These are phyloP conservation scores for Hypena proboscidalis DNA, from an alignment of 2,888 invertebrate species.

Conservation along the genomic window DNA sequence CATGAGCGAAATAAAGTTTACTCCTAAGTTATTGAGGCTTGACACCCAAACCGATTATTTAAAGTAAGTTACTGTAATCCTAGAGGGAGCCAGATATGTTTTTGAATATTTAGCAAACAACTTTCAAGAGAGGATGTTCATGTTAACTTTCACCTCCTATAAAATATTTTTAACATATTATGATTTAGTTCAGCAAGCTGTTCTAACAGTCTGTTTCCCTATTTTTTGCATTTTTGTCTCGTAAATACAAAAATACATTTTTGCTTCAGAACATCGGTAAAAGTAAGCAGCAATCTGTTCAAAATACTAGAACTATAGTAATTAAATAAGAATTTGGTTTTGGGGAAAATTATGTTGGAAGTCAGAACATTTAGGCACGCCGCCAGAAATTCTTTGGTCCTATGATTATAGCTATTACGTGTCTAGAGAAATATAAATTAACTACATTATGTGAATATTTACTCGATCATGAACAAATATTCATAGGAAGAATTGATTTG, in stretches of 20 bases:
- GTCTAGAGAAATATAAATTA: conserved; percentile 36
- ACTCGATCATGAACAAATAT: conserved; percentile 15
- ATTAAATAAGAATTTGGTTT: neutral
- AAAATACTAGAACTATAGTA: conserved; percentile 1
- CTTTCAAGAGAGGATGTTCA: conserved; percentile 4
- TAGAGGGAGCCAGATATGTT: conserved; percentile 40
- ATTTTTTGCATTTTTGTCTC: no score
- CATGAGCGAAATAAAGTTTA: conserved; percentile 65
- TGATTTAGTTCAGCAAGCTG: no score
- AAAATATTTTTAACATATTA: no score
- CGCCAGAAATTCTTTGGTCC: conserved; percentile 47
- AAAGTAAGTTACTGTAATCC: conserved; percentile 39
- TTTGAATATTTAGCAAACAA: conserved; percentile 21
- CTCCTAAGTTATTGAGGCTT: conserved; percentile 37
- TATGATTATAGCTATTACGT: conserved; percentile 38
- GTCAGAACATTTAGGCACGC: conserved; percentile 35
- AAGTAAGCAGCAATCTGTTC: conserved; percentile 1
- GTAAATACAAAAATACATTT: no score
- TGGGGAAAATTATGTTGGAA: conserved; percentile 14
- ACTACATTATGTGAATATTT: conserved; percentile 35
- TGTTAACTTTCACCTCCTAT: neutral
- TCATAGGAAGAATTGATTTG: conserved; percentile 4
- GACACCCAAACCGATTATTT: conserved; percentile 21
- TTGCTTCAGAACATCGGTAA: neutral
- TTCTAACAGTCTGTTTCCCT: no score